phyloP scores from a whole-genome alignment of 1,140 invertebrate species.

The Apis dorsata region DNA sequence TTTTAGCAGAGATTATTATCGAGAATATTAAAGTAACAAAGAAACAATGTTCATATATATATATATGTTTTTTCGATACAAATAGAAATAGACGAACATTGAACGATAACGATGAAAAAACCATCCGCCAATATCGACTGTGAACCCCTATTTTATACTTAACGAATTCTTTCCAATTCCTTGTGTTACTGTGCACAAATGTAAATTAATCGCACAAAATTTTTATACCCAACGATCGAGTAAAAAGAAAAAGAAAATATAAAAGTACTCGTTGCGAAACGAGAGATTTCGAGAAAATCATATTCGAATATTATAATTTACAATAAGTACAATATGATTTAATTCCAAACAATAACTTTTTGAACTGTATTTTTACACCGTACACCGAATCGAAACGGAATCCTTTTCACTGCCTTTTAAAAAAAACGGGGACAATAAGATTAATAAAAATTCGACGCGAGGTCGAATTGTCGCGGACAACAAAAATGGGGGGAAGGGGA shows the following conservation, averaged over 20 bases:
- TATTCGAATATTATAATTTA: not conserved
- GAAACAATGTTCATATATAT: not conserved
- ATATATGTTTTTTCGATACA: not conserved
- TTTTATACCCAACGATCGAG: not conserved
- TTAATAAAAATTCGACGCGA: slow-evolving; percentile 10
- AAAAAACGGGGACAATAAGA: slow-evolving; percentile 53
- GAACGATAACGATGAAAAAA: not conserved
- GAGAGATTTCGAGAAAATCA: too few species aligned
- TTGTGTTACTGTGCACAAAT: slow-evolving; percentile 35
- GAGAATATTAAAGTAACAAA: not conserved
- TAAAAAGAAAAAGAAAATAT: not conserved
- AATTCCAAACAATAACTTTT: not conserved
- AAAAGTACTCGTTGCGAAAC: too few species aligned
- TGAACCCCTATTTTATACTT: not conserved
- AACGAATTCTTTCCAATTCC: not conserved
- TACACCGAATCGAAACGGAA: not conserved
- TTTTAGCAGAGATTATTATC: not conserved
- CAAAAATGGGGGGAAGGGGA: not conserved
- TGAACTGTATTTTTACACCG: slow-evolving; percentile 1
- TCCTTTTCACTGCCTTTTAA: slow-evolving; percentile 36
- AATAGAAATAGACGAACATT: not conserved
- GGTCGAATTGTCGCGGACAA: not conserved
- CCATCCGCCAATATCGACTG: not conserved
- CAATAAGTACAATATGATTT: not conserved
- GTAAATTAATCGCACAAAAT: slow-evolving; percentile 48